Evolutionary conservation across 1,140 invertebrate genomes (phyloP).

Genomic region (Euwallacea fornicatus): DNA sequence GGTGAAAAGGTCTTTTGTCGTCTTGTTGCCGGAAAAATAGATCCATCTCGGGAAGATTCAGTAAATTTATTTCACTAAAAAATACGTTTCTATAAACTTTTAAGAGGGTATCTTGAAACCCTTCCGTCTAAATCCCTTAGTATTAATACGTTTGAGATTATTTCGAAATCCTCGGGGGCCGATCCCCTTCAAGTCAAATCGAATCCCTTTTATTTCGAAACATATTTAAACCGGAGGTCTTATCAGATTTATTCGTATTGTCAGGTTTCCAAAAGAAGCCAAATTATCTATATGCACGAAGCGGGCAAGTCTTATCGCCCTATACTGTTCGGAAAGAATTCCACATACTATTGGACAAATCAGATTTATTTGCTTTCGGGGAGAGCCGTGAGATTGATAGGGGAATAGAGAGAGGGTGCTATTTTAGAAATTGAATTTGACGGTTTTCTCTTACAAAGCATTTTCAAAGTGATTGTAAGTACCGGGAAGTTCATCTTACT

Average conservation of each 20-base stretch:
- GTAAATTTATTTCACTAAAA: too few relatives aligned
- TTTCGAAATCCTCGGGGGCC: constrained; percentile 1
- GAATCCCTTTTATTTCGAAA: constrained; percentile 30
- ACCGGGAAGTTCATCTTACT: too few relatives aligned
- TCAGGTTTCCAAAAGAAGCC: constrained; percentile 33
- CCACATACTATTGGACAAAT: constrained; percentile 36
- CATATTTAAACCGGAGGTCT: constrained; percentile 26
- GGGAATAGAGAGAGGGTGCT: constrained; percentile 13
- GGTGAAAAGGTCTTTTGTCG: constrained; percentile 28
- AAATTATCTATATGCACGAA: constrained; percentile 37
- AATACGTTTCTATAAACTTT: too few relatives aligned
- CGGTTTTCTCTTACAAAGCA: too few relatives aligned
- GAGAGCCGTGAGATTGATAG: constrained; percentile 23
- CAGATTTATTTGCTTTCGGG: constrained; percentile 32
- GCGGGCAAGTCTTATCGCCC: constrained; percentile 27
- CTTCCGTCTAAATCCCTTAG: not conserved
- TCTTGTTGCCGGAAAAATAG: not conserved
- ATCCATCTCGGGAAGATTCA: not conserved
- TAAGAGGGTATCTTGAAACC: not conserved
- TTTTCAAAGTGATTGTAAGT: too few relatives aligned
- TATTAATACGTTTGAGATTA: constrained; percentile 17
- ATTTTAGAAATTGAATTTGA: constrained; percentile 22
- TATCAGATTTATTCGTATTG: constrained; percentile 34
- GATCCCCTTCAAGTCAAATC: constrained; percentile 19
- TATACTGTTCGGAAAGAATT: constrained; percentile 29